Base-by-base conservation (phyloP, 2,113 vertebrate species). In the Numenius arquata region DNA sequence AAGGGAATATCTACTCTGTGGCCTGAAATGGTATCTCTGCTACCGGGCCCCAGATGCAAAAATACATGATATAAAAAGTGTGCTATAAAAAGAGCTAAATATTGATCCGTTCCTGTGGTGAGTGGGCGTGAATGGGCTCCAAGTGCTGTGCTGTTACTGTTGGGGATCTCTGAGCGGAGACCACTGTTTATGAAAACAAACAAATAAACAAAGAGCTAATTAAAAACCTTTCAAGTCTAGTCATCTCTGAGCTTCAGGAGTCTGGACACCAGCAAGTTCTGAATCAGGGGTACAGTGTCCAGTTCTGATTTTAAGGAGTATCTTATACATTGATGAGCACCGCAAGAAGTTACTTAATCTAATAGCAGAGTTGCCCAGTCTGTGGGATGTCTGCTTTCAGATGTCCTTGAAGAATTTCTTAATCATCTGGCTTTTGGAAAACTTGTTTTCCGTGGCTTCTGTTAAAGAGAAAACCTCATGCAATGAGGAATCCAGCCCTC, bases 1-100 rank as follows among this genome's bases (percentile, higher is more conserved):
- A 23, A 22, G 30, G 21, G 23, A 79, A 67, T 55, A 71, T 4
- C 11, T 22, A 7, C 20, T 56, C n/a, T 7, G 5, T 56, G 58
- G 5, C 47, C 52, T 92, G 83, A 89, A 89, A 89, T 19, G 75
- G 48, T 26, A 48, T 65, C 61, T 75, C 82, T 90, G 36, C 87
- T 48, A 78, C 56, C 48, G 32, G 34, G 45, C 25, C 48, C 20
- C n/a, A 75, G 52, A 84, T 50, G 50, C 38, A 89, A 85, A 89
- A 92, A 72, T 61, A 66, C 3, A 50, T 34, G 21, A 77, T 63
- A 96, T 75, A 80, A 96, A 85, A 95, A 82, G 66, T 8, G 22
- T 29, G 20, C 79, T 94, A 96, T 96, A 94, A 94, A 96, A 96
- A 84, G 93, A 92, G 71, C 22, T 58, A 94, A 93, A 96, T 94